Evolutionary conservation across 2,888 invertebrate species (phyloP).

Genomic region (Eupithecia abbreviata): DNA sequence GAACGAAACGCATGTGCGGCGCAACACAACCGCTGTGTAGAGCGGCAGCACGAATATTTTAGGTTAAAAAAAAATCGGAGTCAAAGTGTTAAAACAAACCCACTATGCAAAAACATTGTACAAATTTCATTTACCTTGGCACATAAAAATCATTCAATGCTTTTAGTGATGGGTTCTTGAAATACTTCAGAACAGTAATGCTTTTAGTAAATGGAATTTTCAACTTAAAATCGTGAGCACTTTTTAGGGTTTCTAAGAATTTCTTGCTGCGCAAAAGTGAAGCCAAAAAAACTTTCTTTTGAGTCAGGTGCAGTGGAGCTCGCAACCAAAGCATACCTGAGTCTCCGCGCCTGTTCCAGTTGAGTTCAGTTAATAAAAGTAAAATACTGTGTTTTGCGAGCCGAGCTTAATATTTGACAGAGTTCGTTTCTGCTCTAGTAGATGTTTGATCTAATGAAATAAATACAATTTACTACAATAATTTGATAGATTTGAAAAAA

Average conservation of each 20-base stretch:
- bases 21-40: no score
- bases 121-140: neutral
- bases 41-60: no score
- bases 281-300: constrained; percentile 28
- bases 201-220: constrained; percentile 23
- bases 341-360: constrained; percentile 9
- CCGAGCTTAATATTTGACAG: neutral
- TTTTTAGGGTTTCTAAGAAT: constrained; percentile 20
- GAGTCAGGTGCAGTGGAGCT: constrained; percentile 20
- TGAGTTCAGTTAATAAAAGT: constrained; percentile 10
- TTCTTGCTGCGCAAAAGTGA: constrained; percentile 16
- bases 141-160: constrained; percentile 7
- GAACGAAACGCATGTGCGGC: no score
- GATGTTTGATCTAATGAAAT: neutral
- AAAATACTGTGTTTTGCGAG: neutral
- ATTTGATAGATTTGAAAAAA: no score
- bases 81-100: neutral
- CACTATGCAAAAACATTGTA: neutral
- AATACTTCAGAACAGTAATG: constrained; percentile 1
- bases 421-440: neutral
- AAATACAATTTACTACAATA: neutral
- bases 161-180: constrained; percentile 2
- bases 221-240: constrained; percentile 11
- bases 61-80: no score
- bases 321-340: constrained; percentile 14